Percentiles rank a stretch among this genome's conserved stretches.
These are phyloP conservation scores for Rhizoglyphus robini DNA, from an alignment of 1,140 invertebrate species.

Conservation along the genomic window DNA sequence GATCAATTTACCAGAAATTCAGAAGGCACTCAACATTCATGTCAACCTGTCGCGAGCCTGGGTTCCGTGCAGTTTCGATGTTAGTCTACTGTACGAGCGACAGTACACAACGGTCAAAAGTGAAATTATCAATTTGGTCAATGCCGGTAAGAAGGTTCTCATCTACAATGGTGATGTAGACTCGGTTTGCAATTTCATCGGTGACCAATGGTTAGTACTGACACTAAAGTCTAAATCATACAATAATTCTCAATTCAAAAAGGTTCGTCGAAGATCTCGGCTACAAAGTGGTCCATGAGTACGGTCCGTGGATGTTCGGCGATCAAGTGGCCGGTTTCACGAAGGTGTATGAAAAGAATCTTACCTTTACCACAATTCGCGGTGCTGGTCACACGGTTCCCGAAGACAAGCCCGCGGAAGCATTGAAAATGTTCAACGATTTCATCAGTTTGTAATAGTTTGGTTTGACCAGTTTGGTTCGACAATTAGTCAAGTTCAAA, in stretches of 20 bases:
- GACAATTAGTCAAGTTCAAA: too few species aligned
- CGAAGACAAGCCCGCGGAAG: constrained; percentile 38
- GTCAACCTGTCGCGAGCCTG: background rate
- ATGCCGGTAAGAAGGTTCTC: constrained; percentile 33
- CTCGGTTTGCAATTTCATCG: constrained; percentile 45
- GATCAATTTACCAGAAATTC: constrained; percentile 32
- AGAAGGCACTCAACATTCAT: constrained; percentile 37
- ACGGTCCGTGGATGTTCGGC: constrained; percentile 26
- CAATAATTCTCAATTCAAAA: too few species aligned
- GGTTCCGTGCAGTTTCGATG: constrained; percentile 24
- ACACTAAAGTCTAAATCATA: background rate
- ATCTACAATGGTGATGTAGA: constrained; percentile 46
- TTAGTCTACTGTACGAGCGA: constrained; percentile 28
- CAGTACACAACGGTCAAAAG: constrained; percentile 30
- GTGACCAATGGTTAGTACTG: constrained; percentile 39
- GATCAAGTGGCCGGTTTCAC: constrained; percentile 35
- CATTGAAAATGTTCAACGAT: constrained; percentile 35
- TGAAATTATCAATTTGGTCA: constrained; percentile 29
- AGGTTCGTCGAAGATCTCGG: constrained; percentile 35
- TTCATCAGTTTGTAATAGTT: too few species aligned
- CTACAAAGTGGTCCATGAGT: constrained; percentile 25
- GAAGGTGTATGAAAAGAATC: constrained; percentile 30
- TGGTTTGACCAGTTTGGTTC: too few species aligned
- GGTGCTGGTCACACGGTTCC: constrained; percentile 43
- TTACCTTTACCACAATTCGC: constrained; percentile 35